Base-by-base conservation (phyloP, 2,888 invertebrate genomes). In the Crossocerus cetratus region DNA sequence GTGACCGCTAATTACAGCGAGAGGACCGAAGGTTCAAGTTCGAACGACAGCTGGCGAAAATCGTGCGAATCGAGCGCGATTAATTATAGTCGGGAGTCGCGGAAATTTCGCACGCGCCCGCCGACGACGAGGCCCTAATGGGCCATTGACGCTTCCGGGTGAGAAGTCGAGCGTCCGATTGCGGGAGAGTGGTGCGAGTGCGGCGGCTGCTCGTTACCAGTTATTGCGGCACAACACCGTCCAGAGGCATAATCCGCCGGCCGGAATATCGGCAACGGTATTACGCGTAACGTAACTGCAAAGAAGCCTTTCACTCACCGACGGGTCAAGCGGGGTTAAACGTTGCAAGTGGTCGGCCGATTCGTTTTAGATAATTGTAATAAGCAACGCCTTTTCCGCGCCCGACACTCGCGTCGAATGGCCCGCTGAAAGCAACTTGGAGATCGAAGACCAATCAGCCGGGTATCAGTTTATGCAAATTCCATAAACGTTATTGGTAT, bases 11-110 rank as follows among this genome's bases (percentile, higher is more conserved):
- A 67, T 70, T 62, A 8, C 42, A 8, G 42, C 21, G 44, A 54
- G 57, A 66, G 56, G 23, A 44, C 21, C 20, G 22, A 57, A 75
- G 70, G 75, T 76, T 75, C 69, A 70, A 75, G 64, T 75, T 61
- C 69, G 64, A 32, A 60, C n/a, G 42, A 57, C 43, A n/a, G n/a
- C n/a, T n/a, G n/a, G n/a, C n/a, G n/a, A n/a, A n/a, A n/a, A n/a
- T 18, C 16, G 32, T 8, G 1, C 11, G 32, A 32, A 32, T 32
- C 32, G 11, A 32, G 32, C 32, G 32, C 32, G 11, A 32, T 32
- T 32, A 32, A 32, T 32, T 32, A 32, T 32, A 32, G 11, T 32
- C 2, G 32, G 5, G 32, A 32, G 32, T 32, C 5, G 1, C 32
- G 5, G 8, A 32, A 32, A 32, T 32, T 32, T 32, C 0, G 8